Percentiles rank a stretch among this genome's conserved stretches.
Evolutionary conservation across 2,888 invertebrate species (phyloP).

Genomic region (Sipha maydis): DNA sequence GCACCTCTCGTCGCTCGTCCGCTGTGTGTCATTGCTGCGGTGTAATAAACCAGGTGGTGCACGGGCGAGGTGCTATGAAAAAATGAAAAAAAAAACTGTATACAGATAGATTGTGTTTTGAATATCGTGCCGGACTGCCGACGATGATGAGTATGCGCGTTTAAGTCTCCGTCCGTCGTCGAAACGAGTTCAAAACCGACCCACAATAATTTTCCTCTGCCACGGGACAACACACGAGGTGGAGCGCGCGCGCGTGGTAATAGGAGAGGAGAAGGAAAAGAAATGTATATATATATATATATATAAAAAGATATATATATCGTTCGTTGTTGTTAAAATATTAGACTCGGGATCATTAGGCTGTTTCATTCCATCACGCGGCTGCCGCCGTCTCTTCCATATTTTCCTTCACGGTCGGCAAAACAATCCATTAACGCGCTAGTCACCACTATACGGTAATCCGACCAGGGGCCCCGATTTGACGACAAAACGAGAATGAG

Average conservation of each 20-base stretch:
- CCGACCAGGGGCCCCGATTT: constrained; percentile 48
- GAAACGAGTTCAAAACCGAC: constrained; percentile 50
- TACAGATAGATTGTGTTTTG: constrained; percentile 53
- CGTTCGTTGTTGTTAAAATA: constrained; percentile 60
- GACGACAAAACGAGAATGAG: constrained; percentile 60
- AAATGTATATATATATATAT: constrained; percentile 23
- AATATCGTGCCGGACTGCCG: constrained; percentile 31
- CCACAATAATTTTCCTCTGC: constrained; percentile 40
- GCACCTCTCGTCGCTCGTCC: neutral
- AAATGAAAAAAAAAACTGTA: neutral
- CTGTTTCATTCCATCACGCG: constrained; percentile 43
- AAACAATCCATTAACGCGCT: constrained; percentile 61
- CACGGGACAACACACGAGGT: neutral
- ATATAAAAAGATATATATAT: neutral
- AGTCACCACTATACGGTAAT: constrained; percentile 38
- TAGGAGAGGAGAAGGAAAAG: neutral
- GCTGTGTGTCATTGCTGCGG: constrained; percentile 8
- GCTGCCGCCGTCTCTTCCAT: constrained; percentile 20
- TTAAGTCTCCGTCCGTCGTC: constrained; percentile 46
- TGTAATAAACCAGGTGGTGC: constrained; percentile 39
- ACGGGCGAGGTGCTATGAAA: constrained; percentile 32
- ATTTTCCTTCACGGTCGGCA: constrained; percentile 58
- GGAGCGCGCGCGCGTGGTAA: neutral
- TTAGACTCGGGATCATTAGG: constrained; percentile 61
- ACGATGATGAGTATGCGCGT: constrained; percentile 50